phyloP scores from a whole-genome alignment of 1,140 invertebrate species.

The Campoletis sonorensis region DNA sequence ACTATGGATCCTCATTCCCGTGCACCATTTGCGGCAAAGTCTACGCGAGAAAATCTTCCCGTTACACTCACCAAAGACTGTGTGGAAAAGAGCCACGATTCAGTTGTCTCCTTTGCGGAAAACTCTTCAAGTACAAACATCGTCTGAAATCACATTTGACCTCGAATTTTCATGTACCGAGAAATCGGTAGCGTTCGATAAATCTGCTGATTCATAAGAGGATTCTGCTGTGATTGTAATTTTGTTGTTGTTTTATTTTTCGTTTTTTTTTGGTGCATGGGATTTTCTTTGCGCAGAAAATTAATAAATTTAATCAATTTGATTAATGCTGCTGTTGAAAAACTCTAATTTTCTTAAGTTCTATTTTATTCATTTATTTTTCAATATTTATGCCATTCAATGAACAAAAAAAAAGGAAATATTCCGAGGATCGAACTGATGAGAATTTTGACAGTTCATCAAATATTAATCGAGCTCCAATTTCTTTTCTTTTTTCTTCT shows the following conservation, averaged over 20 bases:
- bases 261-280: neutral
- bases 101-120: slow-evolving; percentile 74
- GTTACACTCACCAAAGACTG: slow-evolving; percentile 61
- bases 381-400: neutral
- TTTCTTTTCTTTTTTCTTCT: slow-evolving; percentile 43
- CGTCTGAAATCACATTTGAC: slow-evolving; percentile 74
- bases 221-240: neutral
- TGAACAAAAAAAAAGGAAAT: neutral
- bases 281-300: too few relatives aligned
- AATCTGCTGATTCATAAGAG: neutral
- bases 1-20: slow-evolving; percentile 45
- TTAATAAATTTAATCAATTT: too few relatives aligned
- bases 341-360: too few relatives aligned
- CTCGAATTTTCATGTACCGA: slow-evolving; percentile 46
- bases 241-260: neutral
- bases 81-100: slow-evolving; percentile 64
- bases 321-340: too few relatives aligned
- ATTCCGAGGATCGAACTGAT: neutral
- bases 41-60: slow-evolving; percentile 61
- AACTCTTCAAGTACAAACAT: slow-evolving; percentile 75
- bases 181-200: slow-evolving; percentile 28
- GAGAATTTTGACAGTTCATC: neutral
- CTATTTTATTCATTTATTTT: neutral
- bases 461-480: slow-evolving; percentile 24
- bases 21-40: slow-evolving; percentile 62